phyloP scores from a whole-genome alignment of 2,888 invertebrate genomes.

The Ceramica pisi region DNA sequence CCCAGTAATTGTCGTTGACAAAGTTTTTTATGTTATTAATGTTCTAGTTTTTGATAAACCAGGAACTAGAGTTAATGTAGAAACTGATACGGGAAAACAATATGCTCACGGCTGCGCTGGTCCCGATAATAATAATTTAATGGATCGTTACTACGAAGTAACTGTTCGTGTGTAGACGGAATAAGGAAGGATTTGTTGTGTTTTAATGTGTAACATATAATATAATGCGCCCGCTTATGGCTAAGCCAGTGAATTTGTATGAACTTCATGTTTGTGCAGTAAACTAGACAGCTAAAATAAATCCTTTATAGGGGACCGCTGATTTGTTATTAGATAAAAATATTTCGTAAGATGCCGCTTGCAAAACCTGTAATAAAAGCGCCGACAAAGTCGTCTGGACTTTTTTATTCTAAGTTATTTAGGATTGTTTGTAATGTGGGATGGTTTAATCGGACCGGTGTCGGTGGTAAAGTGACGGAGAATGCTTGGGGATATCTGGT shows the following conservation, averaged over 20 bases:
- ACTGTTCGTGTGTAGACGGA: constrained; percentile 47
- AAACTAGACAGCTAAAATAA: constrained; percentile 62
- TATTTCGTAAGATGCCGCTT: constrained; percentile 60
- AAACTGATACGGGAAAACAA: constrained; percentile 67
- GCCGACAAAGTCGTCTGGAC: constrained; percentile 59
- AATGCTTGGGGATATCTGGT: constrained; percentile 52
- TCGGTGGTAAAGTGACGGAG: constrained; percentile 44
- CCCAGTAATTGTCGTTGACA: constrained; percentile 74
- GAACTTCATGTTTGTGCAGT: constrained; percentile 59
- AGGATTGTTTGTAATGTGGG: constrained; percentile 55
- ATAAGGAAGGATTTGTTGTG: constrained; percentile 58
- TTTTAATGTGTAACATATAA: constrained; percentile 43
- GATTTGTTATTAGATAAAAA: constrained; percentile 70
- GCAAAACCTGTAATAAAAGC: constrained; percentile 66
- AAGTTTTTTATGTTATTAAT: constrained; percentile 76
- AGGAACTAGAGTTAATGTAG: constrained; percentile 56
- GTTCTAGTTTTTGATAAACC: constrained; percentile 68
- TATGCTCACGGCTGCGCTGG: constrained; percentile 50
- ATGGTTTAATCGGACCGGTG: constrained; percentile 55
- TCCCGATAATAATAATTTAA: constrained; percentile 63
- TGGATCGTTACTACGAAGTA: constrained; percentile 52
- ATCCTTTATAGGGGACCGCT: constrained; percentile 68
- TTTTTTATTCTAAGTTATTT: constrained; percentile 57
- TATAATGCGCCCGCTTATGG: constrained; percentile 41
- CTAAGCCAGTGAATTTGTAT: constrained; percentile 46